Conservation (phyloP, 1,140 invertebrate species). For the Hypsibius dujardini region DNA sequence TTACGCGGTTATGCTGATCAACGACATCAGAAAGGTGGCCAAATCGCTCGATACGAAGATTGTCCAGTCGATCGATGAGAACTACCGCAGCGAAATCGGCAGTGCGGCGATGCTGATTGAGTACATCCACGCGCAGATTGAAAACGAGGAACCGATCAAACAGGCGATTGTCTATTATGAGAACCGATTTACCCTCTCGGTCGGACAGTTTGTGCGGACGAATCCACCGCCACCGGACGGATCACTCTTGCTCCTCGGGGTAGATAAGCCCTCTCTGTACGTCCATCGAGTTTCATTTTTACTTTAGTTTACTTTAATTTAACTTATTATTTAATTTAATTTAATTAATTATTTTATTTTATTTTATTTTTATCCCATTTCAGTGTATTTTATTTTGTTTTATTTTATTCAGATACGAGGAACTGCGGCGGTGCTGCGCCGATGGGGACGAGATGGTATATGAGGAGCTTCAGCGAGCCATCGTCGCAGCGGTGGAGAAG, state of each 20-base stretch:
- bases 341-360: no score
- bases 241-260: background rate
- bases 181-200: background rate
- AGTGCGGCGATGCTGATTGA: conserved; percentile 1
- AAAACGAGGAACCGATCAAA: conserved; percentile 1
- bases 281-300: no score
- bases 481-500: background rate
- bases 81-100: background rate
- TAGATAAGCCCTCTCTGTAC: background rate
- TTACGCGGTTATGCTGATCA: background rate
- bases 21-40: background rate
- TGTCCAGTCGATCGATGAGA: background rate
- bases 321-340: no score
- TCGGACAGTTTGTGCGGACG: background rate
- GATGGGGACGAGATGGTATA: background rate
- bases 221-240: background rate
- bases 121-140: background rate
- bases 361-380: no score
- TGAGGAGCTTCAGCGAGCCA: background rate
- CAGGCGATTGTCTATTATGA: background rate
- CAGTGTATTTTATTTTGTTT: no score
- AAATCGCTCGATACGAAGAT: conserved; percentile 1
- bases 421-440: background rate
- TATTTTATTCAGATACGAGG: no score
- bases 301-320: no score